Percentiles rank a stretch among this genome's conserved stretches.
These are phyloP conservation scores for Cryptocheilus praepositus DNA, from an alignment of 2,888 invertebrate species.

Conservation along the genomic window DNA sequence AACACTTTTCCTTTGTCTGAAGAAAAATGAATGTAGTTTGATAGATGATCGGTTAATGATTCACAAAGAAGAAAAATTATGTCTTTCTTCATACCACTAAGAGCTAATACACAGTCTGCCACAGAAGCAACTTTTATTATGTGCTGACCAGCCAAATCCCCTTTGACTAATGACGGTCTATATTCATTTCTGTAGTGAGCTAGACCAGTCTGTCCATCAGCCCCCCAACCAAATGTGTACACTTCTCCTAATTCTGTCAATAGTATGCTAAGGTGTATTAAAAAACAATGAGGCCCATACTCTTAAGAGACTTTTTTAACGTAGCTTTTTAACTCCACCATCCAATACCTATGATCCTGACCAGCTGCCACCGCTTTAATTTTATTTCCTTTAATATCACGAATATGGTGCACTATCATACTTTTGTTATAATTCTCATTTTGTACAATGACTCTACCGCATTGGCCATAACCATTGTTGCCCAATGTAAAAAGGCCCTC, in stretches of 20 bases:
- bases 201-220: slow-evolving; percentile 95
- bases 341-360: slow-evolving; percentile 88
- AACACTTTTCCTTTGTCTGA: slow-evolving; percentile 92
- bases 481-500: slow-evolving; percentile 91
- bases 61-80: slow-evolving; percentile 23
- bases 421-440: slow-evolving; percentile 85
- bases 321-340: neutral
- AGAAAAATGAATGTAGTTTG: slow-evolving; percentile 38
- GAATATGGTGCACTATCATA: slow-evolving; percentile 81
- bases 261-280: slow-evolving; percentile 78
- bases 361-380: slow-evolving; percentile 87
- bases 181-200: slow-evolving; percentile 81
- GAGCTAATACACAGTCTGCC: slow-evolving; percentile 91
- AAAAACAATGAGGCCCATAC: slow-evolving; percentile 30
- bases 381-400: slow-evolving; percentile 79
- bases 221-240: slow-evolving; percentile 94
- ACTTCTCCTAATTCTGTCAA: slow-evolving; percentile 88
- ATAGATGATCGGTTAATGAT: slow-evolving; percentile 21
- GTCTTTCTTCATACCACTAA: slow-evolving; percentile 80
- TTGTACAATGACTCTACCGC: slow-evolving; percentile 87
- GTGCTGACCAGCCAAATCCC: slow-evolving; percentile 88
- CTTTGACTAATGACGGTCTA: slow-evolving; percentile 80
- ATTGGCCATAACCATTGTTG: slow-evolving; percentile 96
- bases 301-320: slow-evolving; percentile 16
- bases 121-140: slow-evolving; percentile 88